Base-by-base conservation (phyloP, 2,888 invertebrate species). In the Geotrupes spiniger region DNA sequence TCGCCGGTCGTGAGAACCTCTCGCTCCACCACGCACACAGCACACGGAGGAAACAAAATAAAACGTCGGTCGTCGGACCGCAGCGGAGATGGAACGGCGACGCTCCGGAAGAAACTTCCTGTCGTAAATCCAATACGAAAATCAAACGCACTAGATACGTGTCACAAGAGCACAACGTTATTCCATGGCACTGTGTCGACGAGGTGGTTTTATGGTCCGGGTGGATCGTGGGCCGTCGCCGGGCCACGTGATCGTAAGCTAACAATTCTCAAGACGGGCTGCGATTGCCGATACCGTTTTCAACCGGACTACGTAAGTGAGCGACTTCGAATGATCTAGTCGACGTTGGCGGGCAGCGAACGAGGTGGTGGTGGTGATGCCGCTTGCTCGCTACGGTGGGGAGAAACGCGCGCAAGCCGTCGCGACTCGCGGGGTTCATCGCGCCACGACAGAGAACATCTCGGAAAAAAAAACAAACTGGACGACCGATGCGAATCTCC, bases 301-400 rank as follows among this genome's bases (percentile, higher is more conserved):
- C 52, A 59, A 61, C 57, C 59, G 58, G 48, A 54, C 49, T 58
- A 53, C 46, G 49, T 62, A 53, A 63, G 56, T 57, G 63, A 63
- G 56, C 63, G 61, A 64, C 63, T 62, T 62, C 58, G 57, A 67
- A 63, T 65, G 66, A 67, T 67, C 65, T 60, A 58, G 63, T 64
- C 52, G 57, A 50, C 53, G 49, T 56, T 51, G 51, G 46, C 56
- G 52, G 52, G 49, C 54, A 56, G 42, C 55, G 21, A 3, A 4
- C 4, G 21, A 3, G 21, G 6, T 21, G 21, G 21, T 21, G 21
- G 21, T 21, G 21, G 21, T 21, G 21, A 21, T 21, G 21, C 21
- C 21, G 21, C 6, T 3, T 6, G 21, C 21, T 21, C 21, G 6
- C 21, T 21, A 4, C 52, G 56, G 51, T 55, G 58, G 59, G 57